A percentile compares a stretch with the other conserved stretches of the same genome.
Conservation (phyloP, 2,113 vertebrate species). For the Leuciscus idus region DNA sequence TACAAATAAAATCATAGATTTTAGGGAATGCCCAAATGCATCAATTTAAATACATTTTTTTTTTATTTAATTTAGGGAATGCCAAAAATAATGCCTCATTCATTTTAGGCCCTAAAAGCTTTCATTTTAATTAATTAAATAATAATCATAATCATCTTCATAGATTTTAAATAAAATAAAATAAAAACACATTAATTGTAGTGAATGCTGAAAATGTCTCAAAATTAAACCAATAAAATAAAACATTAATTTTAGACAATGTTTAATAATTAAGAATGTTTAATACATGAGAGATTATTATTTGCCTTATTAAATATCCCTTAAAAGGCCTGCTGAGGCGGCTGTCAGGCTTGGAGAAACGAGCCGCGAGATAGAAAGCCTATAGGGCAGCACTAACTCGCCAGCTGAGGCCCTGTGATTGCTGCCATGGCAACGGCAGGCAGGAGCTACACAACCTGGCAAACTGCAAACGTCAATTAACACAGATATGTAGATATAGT, state of each 20-base stretch:
- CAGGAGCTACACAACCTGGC: slow-evolving; percentile 81
- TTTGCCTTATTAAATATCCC: slow-evolving; percentile 75
- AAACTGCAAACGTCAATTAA: slow-evolving; percentile 91
- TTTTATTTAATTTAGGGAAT: neutral
- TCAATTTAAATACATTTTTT: neutral
- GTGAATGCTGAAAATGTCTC: neutral
- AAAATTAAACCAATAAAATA: neutral
- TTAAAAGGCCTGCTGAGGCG: slow-evolving; percentile 61
- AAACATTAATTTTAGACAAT: neutral
- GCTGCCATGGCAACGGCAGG: slow-evolving; percentile 87
- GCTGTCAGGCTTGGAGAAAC: slow-evolving; percentile 65
- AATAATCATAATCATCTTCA: neutral
- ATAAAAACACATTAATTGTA: neutral
- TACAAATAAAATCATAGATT: neutral
- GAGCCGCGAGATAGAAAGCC: slow-evolving; percentile 69
- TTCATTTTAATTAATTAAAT: neutral
- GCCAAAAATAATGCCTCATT: neutral
- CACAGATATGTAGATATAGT: slow-evolving; percentile 77
- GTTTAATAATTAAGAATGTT: slow-evolving; percentile 15
- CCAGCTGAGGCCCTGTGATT: slow-evolving; percentile 68
- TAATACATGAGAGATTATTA: slow-evolving; percentile 5
- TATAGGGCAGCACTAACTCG: slow-evolving; percentile 69
- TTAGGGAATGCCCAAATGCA: neutral
- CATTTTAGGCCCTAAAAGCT: neutral
- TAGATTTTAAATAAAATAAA: neutral